Conservation (phyloP, 2,888 invertebrate genomes). For the Drosophila tanythrix region DNA sequence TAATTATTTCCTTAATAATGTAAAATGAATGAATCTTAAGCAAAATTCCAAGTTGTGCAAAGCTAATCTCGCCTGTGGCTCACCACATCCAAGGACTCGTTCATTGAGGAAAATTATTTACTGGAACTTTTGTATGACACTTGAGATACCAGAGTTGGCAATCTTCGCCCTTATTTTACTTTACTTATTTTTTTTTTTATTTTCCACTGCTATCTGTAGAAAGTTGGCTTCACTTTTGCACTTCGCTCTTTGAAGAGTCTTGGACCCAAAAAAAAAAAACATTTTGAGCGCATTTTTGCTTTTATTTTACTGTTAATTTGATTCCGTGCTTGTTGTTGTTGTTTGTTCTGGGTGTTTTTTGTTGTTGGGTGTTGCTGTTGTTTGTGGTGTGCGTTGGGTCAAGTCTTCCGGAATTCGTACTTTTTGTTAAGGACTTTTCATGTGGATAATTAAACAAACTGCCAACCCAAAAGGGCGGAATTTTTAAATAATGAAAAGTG, state of each 20-base stretch:
- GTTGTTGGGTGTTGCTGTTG: conserved; percentile 12
- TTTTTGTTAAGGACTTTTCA: conserved; percentile 65
- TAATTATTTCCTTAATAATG: background rate
- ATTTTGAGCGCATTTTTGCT: conserved; percentile 67
- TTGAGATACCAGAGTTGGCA: conserved; percentile 42
- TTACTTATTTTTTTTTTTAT: conserved; percentile 4
- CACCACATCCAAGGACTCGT: conserved; percentile 3
- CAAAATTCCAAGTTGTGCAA: background rate
- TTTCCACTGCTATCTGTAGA: conserved; percentile 44
- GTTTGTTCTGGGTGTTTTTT: conserved; percentile 12
- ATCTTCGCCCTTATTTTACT: conserved; percentile 25
- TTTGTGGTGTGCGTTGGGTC: conserved; percentile 42
- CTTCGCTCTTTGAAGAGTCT: conserved; percentile 52
- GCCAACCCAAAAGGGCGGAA: conserved; percentile 55
- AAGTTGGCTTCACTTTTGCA: conserved; percentile 67
- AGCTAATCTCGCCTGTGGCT: background rate
- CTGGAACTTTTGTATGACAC: conserved; percentile 44
- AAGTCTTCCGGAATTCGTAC: conserved; percentile 47
- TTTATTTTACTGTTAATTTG: conserved; percentile 74
- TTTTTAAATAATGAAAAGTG: conserved; percentile 25
- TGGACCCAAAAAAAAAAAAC: conserved; percentile 19
- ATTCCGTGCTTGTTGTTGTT: conserved; percentile 52
- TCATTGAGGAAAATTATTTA: conserved; percentile 18
- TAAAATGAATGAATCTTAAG: background rate
- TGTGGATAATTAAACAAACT: conserved; percentile 79